A percentile compares a stretch with the other conserved stretches of the same genome.
These are phyloP conservation scores for Apamea crenata DNA, from an alignment of 2,888 invertebrate genomes.

Conservation along the genomic window DNA sequence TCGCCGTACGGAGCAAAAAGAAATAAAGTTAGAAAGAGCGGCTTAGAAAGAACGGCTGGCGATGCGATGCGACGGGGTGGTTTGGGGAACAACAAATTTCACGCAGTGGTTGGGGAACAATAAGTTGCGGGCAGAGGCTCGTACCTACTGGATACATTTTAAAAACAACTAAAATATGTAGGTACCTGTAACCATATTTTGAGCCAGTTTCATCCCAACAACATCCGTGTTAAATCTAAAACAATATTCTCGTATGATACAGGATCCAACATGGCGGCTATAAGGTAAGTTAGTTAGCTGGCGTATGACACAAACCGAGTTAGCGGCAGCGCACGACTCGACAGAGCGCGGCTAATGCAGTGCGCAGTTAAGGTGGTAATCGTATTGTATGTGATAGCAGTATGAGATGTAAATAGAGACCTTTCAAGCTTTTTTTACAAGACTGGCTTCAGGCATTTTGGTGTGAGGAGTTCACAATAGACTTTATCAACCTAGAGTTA, in stretches of 20 bases:
- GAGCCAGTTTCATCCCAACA: constrained; percentile 11
- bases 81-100: too few species aligned
- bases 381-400: neutral
- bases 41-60: too few species aligned
- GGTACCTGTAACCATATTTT: neutral
- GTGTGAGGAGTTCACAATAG: neutral
- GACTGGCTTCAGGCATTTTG: neutral
- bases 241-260: constrained; percentile 39
- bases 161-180: too few species aligned
- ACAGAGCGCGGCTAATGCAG: neutral
- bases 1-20: neutral
- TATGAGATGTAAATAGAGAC: neutral
- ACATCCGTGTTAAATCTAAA: constrained; percentile 37
- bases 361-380: constrained; percentile 6
- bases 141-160: too few species aligned
- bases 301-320: constrained; percentile 45
- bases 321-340: constrained; percentile 25
- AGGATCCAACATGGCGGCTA: constrained; percentile 48
- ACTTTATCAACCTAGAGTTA: neutral
- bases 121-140: too few species aligned
- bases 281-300: constrained; percentile 38
- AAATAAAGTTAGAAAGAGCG: too few species aligned
- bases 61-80: too few species aligned
- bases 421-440: neutral
- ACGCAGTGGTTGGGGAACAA: too few species aligned